A percentile compares a stretch with the other conserved stretches of the same genome.
These are phyloP conservation scores for Acanthiza pusilla DNA, from an alignment of 2,797 vertebrate species.

Conservation along the genomic window DNA sequence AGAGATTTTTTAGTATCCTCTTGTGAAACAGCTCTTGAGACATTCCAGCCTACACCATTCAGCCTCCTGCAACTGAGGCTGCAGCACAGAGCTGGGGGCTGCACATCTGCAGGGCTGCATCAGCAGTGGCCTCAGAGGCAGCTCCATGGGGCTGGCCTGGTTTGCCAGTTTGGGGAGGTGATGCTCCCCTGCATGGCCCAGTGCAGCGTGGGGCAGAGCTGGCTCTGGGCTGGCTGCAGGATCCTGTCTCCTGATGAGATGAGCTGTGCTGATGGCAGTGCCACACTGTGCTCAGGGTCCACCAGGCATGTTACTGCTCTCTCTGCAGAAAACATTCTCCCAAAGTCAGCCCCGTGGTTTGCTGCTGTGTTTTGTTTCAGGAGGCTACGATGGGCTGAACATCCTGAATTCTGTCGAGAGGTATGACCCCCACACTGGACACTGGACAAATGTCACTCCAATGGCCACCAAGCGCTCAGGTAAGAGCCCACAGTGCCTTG, in stretches of 20 bases:
- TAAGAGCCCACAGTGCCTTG: slow-evolving; percentile 56
- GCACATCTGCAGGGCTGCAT: not conserved
- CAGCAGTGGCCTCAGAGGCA: not conserved
- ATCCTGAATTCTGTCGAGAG: slow-evolving; percentile 97
- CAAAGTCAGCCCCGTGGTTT: not conserved
- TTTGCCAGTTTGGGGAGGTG: not conserved
- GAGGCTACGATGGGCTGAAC: slow-evolving; percentile 96
- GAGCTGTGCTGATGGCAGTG: not conserved
- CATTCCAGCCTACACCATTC: not conserved
- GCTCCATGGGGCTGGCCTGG: not conserved
- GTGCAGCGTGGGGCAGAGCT: not conserved
- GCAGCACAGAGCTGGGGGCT: not conserved
- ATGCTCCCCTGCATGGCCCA: fast-evolving
- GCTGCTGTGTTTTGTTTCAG: slow-evolving; percentile 67
- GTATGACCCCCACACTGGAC: slow-evolving; percentile 96
- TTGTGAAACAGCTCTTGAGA: not conserved
- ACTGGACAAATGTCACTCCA: slow-evolving; percentile 97
- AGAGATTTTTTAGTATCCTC: not conserved
- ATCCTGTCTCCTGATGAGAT: not conserved
- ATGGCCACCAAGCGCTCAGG: slow-evolving; percentile 98
- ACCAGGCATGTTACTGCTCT: not conserved
- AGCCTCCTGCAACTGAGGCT: not conserved
- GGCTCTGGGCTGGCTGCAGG: not conserved
- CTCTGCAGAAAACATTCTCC: not conserved
- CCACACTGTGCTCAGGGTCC: fast-evolving